Base-by-base conservation (phyloP, 2,888 invertebrate genomes). In the Cistogaster globosa region DNA sequence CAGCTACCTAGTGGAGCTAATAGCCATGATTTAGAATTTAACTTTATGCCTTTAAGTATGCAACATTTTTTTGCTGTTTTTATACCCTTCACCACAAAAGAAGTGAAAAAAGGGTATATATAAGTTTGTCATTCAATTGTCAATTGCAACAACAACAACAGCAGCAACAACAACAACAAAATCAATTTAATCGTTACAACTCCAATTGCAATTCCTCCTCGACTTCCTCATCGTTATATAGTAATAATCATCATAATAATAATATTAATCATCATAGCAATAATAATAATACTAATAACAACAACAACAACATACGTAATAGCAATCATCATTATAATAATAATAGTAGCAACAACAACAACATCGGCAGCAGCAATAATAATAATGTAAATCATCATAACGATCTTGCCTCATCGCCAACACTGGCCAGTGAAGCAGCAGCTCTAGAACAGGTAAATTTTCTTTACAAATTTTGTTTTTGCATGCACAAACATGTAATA, bases 401-500 rank as follows among this genome's bases (percentile, higher is more conserved):
- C 38, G 91, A 91, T 45, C 85, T 86, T 80, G 87, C 88, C 82
- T 87, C 89, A 81, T 86, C 90, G 42, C 90, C 90, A 80, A 89
- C 90, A n/a, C 86, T 92, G 84, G 91, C 89, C 36, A 91, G 90
- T 87, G 90, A 90, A 80, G 91, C 89, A 63, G 91, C 92, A 68
- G 90, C 86, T 63, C 83, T 92, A 67, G 91, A 92, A 86, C 90
- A 92, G 90, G 92, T 92, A 83, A 48, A 74, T 68, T 57, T 26
- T 32, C 32, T 32, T 32, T 36, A 2, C 32, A 63, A 57, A 2
- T 42, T 48, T n/a, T n/a, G 4, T 48, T 48, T n/a, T 14, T 42
- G 7, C 42, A 14, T n/a, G 3, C 12, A 2, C 2, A 6, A 7
- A 32, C 6, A 32, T 32, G 8, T 32, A 1, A 26, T 26, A 4